These are phyloP conservation scores for Drosophila gunungcola DNA, from an alignment of 1,140 invertebrate species.

Conservation along the genomic window DNA sequence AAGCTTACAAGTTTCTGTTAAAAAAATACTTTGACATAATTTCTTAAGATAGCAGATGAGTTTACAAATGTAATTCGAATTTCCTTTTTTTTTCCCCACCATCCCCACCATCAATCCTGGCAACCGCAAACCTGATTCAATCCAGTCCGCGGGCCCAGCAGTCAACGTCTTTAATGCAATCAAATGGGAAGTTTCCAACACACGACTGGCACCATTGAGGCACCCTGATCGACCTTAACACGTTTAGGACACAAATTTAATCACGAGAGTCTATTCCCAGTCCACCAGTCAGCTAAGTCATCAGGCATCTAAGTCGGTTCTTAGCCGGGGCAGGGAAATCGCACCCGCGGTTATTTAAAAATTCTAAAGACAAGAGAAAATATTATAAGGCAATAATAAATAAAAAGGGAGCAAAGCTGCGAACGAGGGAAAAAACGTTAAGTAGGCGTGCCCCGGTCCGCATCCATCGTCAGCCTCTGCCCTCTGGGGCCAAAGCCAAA, in stretches of 20 bases:
- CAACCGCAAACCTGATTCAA: conserved; percentile 59
- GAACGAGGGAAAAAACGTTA: conserved; percentile 16
- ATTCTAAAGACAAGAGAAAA: conserved; percentile 71
- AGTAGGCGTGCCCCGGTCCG: conserved; percentile 15
- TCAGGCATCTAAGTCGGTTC: conserved; percentile 26
- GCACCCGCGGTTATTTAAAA: conserved; percentile 81
- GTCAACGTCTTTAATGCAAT: conserved; percentile 62
- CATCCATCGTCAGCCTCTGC: conserved; percentile 13
- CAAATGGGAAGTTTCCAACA: conserved; percentile 35
- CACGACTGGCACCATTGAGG: conserved; percentile 74
- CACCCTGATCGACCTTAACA: conserved; percentile 59
- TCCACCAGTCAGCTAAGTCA: background rate
- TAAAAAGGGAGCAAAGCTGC: conserved; percentile 19
- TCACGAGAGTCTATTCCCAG: conserved; percentile 47
- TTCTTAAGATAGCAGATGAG: background rate
- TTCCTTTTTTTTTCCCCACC: background rate
- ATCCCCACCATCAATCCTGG: conserved; percentile 35
- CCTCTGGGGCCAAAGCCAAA: conserved; percentile 34
- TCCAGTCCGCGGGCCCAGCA: conserved; percentile 24
- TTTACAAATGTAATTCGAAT: conserved; percentile 15
- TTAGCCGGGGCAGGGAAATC: conserved; percentile 49
- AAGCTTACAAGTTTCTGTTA: no score
- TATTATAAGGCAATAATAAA: conserved; percentile 69
- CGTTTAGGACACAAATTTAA: conserved; percentile 78
- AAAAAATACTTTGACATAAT: no score